These are phyloP conservation scores for Esox lucius DNA, from an alignment of 2,797 vertebrate species.

Conservation along the genomic window DNA sequence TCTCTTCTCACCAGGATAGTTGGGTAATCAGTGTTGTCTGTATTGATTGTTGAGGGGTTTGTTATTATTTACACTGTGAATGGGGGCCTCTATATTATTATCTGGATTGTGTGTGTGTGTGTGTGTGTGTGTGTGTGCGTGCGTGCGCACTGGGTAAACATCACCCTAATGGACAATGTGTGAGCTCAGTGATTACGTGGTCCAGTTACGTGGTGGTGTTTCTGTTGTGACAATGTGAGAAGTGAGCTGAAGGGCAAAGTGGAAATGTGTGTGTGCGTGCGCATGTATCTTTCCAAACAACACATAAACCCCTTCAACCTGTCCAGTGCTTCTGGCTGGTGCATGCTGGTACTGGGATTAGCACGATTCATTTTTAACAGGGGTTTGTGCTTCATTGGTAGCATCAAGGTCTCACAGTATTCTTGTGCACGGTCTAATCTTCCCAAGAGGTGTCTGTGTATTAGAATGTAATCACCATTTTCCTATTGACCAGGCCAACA, in stretches of 20 bases:
- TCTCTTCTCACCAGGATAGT: background rate
- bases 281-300: background rate
- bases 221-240: constrained; percentile 2
- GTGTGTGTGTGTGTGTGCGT: background rate
- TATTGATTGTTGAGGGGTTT: constrained; percentile 7
- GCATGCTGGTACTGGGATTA: background rate
- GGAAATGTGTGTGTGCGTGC: background rate
- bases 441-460: constrained; percentile 6
- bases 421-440: constrained; percentile 23
- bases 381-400: background rate
- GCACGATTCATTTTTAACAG: background rate
- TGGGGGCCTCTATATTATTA: constrained; percentile 7
- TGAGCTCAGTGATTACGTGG: background rate
- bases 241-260: background rate
- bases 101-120: background rate
- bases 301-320: background rate
- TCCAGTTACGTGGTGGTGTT: background rate
- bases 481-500: constrained; percentile 8
- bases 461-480: constrained; percentile 21
- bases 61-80: constrained; percentile 19
- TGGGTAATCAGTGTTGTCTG: constrained; percentile 5
- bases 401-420: background rate
- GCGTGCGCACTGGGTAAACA: background rate
- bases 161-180: background rate
- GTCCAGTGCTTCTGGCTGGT: background rate